phyloP scores from a whole-genome alignment of 1,140 invertebrate species.

The Coptotermes formosanus region DNA sequence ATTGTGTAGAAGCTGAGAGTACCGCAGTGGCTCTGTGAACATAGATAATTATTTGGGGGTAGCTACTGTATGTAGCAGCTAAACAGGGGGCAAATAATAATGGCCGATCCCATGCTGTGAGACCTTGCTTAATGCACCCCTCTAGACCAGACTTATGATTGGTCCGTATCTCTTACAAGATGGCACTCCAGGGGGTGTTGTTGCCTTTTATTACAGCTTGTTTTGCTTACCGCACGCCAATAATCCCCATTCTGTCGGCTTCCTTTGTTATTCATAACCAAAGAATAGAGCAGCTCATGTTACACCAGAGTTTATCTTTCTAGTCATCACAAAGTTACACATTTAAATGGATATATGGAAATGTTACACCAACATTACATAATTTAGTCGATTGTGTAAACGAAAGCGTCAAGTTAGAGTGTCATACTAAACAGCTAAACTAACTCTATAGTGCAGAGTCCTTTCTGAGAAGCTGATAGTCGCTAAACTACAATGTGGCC shows the following conservation, averaged over 20 bases:
- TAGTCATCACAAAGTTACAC: not conserved
- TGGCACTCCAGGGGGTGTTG: conserved; percentile 6
- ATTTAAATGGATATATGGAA: not conserved
- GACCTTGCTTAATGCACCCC: not conserved
- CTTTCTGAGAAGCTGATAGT: too few species aligned
- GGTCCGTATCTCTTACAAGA: not conserved
- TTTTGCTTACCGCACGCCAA: conserved; percentile 17
- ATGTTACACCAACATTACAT: not conserved
- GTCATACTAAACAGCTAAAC: too few species aligned
- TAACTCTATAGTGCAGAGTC: too few species aligned
- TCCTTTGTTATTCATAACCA: not conserved
- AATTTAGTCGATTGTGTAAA: too few species aligned
- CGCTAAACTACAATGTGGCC: too few species aligned
- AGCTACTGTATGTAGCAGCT: not conserved
- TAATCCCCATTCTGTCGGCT: conserved; percentile 15
- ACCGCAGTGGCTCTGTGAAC: not conserved
- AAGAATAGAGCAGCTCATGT: not conserved
- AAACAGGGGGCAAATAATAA: not conserved
- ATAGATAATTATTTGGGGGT: not conserved
- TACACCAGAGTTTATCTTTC: not conserved
- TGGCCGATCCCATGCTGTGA: conserved; percentile 2
- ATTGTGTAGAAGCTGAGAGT: not conserved
- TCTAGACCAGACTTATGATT: not conserved
- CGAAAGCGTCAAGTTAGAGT: too few species aligned
- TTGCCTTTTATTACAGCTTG: not conserved